Base-by-base conservation (phyloP, 1,140 invertebrate genomes). In the Branchinecta lindahli region DNA sequence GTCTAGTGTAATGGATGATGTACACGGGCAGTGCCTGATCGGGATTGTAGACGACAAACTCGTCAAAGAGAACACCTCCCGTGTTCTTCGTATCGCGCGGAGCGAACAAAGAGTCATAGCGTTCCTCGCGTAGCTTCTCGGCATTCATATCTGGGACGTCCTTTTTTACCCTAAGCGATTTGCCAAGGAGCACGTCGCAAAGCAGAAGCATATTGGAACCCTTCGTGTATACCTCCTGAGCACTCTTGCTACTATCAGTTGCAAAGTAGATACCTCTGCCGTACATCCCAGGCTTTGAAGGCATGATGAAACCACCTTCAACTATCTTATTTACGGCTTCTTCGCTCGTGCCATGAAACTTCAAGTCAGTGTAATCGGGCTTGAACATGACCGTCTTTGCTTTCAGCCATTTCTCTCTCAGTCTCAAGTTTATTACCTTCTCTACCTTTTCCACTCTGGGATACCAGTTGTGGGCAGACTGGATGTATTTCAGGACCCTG, bases 161-260 rank as follows among this genome's bases (percentile, higher is more conserved):
- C 10, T 45, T 70, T 8, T 9, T 0, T 8, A 69, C 70, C 15
- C 45, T 68, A 7, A 45, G 18, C 10, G 44, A 0, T 8, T 46
- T 44, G 21, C 70, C 70, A 12, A 70, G 66, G 45, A 70, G 45
- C 9, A 70, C 70, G 66, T 70, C 70, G 47, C 70, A 70, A 8
- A 70, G 45, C 20, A 70, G 70, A 21, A 70, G 66, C 70, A 70
- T 67, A 46, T 70, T 70, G 7, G 70, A 70, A 15, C 66, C 65
- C 47, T 70, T 70, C 18, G 70, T 70, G 45, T 70, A 70, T 8
- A 70, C 68, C 12, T 68, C 70, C 18, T 70, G 70, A 8, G 70
- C 70, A 46, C 70, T 70, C 8, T 70, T 70, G 66, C 70, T 70
- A 68, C 66, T 69, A 68, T 70, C 70, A 9, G 70, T 70, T 7